Base-by-base conservation (phyloP, 1,140 invertebrate genomes). In the Pseudachorutes palmiensis region DNA sequence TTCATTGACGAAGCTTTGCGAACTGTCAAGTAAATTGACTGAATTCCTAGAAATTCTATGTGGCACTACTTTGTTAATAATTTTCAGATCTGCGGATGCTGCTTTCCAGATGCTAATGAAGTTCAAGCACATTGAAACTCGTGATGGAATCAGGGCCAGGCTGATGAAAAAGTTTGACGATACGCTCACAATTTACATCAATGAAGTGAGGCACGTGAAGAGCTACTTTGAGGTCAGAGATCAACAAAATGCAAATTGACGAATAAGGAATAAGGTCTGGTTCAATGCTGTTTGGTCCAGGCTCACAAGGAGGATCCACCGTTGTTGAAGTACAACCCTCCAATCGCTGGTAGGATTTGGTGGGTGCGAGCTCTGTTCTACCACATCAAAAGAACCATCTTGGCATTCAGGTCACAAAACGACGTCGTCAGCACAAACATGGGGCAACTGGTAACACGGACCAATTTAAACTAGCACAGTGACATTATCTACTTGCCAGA, bases 1-100 rank as follows among this genome's bases (percentile, higher is more conserved):
- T 92, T 93, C 69, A 91, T 94, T 58, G 89, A 94, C 76, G 84
- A 90, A 71, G 90, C 89, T 67, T 94, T 96, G 75, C 85, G 83
- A 63, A 85, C 84, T 67, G 79, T 92, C 32, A 81, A 84, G 79
- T 84, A 75, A 75, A 68, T n/a, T n/a, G n/a, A n/a, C n/a, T n/a
- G 65, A 48, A 16, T 3, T 58, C n/a, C 55, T 58, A 22, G n/a
- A 24, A 58, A 58, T 29, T 24, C 55, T 22, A 58, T 24, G 28
- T 5, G 55, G n/a, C 9, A 9, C 24, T 22, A 14, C 33, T 62
- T 26, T n/a, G n/a, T 24, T 19, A 48, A 51, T 49, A 26, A 64
- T 12, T 12, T 75, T 78, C 48, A 86, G 88, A 51, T 90, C 84
- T 31, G 87, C 92, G 0, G 88, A 92, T 76, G 83, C 86, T 58